Conservation (phyloP, 1,140 invertebrate species). For the Latrodectus geometricus region DNA sequence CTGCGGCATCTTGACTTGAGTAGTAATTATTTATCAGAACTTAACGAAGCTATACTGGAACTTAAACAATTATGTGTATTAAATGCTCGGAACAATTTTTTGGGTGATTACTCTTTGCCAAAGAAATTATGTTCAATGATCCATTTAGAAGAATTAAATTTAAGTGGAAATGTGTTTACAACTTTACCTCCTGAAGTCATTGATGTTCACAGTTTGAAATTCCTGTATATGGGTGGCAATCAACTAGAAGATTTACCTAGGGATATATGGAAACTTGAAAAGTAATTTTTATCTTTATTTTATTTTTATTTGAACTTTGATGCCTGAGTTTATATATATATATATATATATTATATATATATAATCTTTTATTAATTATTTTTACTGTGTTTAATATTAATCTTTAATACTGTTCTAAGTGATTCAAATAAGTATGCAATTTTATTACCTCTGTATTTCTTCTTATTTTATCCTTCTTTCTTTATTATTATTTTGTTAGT, state of each 20-base stretch:
- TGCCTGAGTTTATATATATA: background rate
- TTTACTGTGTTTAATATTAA: too few relatives aligned
- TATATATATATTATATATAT: too few relatives aligned
- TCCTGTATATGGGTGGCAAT: conserved; percentile 92
- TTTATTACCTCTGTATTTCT: too few relatives aligned
- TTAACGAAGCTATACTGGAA: conserved; percentile 81
- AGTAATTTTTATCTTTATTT: conserved; percentile 71
- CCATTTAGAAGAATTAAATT: conserved; percentile 84
- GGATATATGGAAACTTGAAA: conserved; percentile 68
- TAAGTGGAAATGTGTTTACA: conserved; percentile 89
- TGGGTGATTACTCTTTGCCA: conserved; percentile 85
- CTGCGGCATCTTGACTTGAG: conserved; percentile 83
- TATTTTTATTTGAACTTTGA: conserved; percentile 22
- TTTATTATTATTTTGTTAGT: too few relatives aligned
- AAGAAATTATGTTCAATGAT: conserved; percentile 79
- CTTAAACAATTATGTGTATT: conserved; percentile 80
- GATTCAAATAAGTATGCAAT: too few relatives aligned
- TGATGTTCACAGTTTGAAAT: conserved; percentile 80
- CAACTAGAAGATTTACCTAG: conserved; percentile 80
- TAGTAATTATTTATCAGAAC: conserved; percentile 81
- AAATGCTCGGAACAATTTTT: conserved; percentile 87
- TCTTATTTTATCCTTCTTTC: too few relatives aligned
- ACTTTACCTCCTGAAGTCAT: conserved; percentile 88
- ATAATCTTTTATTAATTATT: too few relatives aligned
- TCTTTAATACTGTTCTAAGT: too few relatives aligned